Evolutionary conservation across 2,113 vertebrate genomes (phyloP), one percentile per base, ranked within the genome.

Genomic region (Pachypanchax playfairii): DNA sequence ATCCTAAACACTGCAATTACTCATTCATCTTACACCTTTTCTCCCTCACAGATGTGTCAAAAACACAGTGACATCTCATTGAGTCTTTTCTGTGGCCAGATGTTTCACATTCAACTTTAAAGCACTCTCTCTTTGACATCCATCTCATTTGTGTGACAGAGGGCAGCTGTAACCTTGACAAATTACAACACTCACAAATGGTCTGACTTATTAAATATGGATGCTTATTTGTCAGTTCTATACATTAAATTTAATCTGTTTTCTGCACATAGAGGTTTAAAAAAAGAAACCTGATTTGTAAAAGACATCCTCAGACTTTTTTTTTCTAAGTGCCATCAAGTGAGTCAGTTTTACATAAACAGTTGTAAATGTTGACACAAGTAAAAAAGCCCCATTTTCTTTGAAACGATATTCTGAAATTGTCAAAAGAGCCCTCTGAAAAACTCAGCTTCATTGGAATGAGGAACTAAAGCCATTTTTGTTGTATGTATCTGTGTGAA

Each of bases 71-170:
- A 57, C 11, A 20, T 4, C 28, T 48, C 60, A 39, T 46, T 36
- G 38, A 54, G 36, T 8, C 42, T 39, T 26, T 28, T 13, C 26
- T 24, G 25, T 29, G 6, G 4, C 44, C 85, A 79, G 68, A 36
- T 85, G 79, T 75, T 84, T 82, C 21, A 10, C 25, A 60, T 83
- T 70, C 46, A 42, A 17, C 14, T 0, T 15, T 29, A 56, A 56
- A 64, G 26, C 25, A 8, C 21, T 71, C 59, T 67, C 3, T 55
- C 15, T 42, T 51, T 54, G 46, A 66, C 18, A 0, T 48, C 24
- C 15, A 33, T 70, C 73, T 83, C 57, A 64, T 86, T 82, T 85
- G 74, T 41, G 35, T 54, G 74, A 87, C 38, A 38, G 51, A 46
- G 47, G 21, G 47, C 73, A 79, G 73, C 83, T 86, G 73, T 31